These are phyloP conservation scores for Anoura caudifer DNA, from an alignment of 2,113 vertebrate species.

Conservation along the genomic window DNA sequence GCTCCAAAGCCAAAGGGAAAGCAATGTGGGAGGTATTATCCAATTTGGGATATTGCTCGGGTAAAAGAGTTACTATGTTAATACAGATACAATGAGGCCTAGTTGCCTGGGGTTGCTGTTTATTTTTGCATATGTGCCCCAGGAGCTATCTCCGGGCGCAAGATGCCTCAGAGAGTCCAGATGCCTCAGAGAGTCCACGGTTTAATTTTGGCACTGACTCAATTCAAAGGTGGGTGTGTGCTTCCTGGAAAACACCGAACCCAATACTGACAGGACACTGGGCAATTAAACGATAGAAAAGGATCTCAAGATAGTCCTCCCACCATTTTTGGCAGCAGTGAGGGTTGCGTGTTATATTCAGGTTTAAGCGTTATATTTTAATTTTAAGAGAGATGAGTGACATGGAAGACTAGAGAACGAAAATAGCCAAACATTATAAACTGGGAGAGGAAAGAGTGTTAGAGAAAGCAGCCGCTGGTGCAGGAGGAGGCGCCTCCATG, in stretches of 20 bases:
- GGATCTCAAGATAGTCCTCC: not conserved
- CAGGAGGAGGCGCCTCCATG: not conserved
- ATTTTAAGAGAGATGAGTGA: conserved; percentile 12
- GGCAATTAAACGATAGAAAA: not conserved
- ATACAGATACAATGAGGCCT: conserved; percentile 44
- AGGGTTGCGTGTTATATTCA: not conserved
- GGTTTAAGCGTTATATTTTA: not conserved
- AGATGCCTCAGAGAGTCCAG: not conserved
- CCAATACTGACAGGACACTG: not conserved
- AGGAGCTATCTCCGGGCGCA: not conserved
- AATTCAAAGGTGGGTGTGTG: not conserved
- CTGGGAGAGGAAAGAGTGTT: not conserved
- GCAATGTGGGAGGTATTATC: conserved; percentile 49
- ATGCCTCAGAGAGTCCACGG: not conserved
- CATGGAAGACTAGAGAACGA: not conserved
- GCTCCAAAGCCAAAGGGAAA: conserved; percentile 8
- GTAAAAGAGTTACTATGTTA: conserved; percentile 61
- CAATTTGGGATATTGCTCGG: conserved; percentile 34
- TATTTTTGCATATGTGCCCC: conserved; percentile 27
- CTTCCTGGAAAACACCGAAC: not conserved
- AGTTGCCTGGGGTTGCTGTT: conserved; percentile 21
- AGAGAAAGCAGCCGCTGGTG: not conserved
- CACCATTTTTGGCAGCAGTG: not conserved
- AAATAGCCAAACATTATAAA: not conserved
- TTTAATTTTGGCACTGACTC: not conserved